A percentile compares a stretch with the other conserved stretches of the same genome.
Conservation (phyloP, 2,888 invertebrate genomes). For the Phortica okadai region DNA sequence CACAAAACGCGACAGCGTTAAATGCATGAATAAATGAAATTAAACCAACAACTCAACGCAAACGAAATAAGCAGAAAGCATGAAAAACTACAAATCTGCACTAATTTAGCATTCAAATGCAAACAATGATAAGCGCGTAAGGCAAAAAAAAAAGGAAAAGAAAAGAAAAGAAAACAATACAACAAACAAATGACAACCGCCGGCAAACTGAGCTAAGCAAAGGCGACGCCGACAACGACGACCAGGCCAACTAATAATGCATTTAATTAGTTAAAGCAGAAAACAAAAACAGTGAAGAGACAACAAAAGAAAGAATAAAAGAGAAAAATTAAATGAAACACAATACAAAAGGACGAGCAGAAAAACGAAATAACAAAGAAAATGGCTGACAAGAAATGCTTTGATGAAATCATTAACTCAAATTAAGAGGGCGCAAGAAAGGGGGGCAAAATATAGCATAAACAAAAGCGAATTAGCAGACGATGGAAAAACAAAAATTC, state of each 20-base stretch:
- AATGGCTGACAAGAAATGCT: neutral
- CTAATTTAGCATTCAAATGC: constrained; percentile 15
- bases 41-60: neutral
- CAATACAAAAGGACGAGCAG: neutral
- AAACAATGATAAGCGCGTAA: neutral
- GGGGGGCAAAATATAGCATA: neutral
- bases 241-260: neutral
- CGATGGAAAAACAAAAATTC: neutral
- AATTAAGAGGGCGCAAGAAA: neutral
- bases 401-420: neutral
- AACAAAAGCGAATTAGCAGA: neutral
- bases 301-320: constrained; percentile 5
- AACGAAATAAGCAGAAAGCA: neutral
- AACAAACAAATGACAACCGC: neutral
- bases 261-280: constrained; percentile 14
- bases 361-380: constrained; percentile 24
- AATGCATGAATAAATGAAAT: neutral
- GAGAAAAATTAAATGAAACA: neutral
- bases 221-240: neutral
- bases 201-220: neutral
- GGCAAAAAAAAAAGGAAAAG: neutral
- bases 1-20: neutral
- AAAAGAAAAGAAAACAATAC: neutral
- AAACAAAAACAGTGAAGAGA: neutral
- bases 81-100: constrained; percentile 5